Conservation (phyloP, 1,140 invertebrate genomes). For the Bilobella aurantiaca region DNA sequence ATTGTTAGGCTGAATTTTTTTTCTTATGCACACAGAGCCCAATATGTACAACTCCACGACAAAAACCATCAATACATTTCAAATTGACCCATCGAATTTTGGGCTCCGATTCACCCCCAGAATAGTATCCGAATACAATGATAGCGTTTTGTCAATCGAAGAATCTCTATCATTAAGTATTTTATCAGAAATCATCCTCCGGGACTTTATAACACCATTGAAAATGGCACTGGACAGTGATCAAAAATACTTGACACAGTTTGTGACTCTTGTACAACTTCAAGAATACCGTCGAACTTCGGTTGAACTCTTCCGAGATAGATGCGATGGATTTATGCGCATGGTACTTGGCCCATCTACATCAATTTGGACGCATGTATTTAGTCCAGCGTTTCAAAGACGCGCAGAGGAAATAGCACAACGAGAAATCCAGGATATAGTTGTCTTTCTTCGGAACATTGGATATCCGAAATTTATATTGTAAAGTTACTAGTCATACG, state of each 20-base stretch:
- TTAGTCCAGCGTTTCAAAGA: conserved; percentile 23
- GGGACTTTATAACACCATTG: conserved; percentile 21
- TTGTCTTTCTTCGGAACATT: conserved; percentile 5
- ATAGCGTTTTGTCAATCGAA: conserved; percentile 17
- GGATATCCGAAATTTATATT: background rate
- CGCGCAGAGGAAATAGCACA: conserved; percentile 21
- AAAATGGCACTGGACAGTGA: conserved; percentile 10
- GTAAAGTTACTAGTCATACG: background rate
- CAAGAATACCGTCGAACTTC: conserved; percentile 10
- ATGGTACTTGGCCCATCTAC: conserved; percentile 30
- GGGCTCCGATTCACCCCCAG: conserved; percentile 19
- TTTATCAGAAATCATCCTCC: conserved; percentile 20
- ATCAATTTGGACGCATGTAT: conserved; percentile 29
- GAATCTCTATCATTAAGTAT: conserved; percentile 22
- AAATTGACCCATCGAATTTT: conserved; percentile 7
- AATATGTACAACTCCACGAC: conserved; percentile 24
- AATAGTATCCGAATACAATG: conserved; percentile 11
- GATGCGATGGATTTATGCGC: conserved; percentile 27
- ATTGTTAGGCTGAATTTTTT: too few relatives aligned
- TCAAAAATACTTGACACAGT: conserved; percentile 9
- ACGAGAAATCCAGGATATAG: conserved; percentile 3
- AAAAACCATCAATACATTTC: conserved; percentile 24
- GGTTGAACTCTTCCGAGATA: conserved; percentile 4
- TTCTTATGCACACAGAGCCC: conserved; percentile 22
- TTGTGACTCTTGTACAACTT: conserved; percentile 20